Base-by-base conservation (phyloP, 2,888 invertebrate genomes). In the Xanthorhoe designata region DNA sequence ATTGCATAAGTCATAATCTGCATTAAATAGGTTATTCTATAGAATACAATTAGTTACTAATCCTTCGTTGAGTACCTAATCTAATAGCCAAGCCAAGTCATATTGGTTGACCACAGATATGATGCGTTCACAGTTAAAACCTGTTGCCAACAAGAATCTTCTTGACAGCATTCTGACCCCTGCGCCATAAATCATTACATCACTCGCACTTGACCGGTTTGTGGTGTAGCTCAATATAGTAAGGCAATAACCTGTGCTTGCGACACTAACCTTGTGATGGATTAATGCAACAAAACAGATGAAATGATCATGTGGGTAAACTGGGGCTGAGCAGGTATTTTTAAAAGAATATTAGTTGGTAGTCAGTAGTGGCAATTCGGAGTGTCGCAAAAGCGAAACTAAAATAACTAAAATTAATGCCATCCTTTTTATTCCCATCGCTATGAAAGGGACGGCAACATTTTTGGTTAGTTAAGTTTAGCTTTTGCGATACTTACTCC, bases 161-260 rank as follows among this genome's bases (percentile, higher is more conserved):
- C 2, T 58, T 19, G 29, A 18, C 42, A 45, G 45, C 45, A 47
- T 61, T 19, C 6, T 32, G 32, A 59, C 53, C 52, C 32, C 42
- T 54, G 35, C 38, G 18, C n/a, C 5, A 59, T 47, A 35, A 63
- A 60, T 56, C 17, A 32, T 67, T 63, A 63, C 62, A 55, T 63
- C 54, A 59, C 54, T 62, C 54, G 35, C 62, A 47, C 62, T 60
- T 63, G 63, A 47, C 60, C 63, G n/a, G 47, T 45, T 49, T 47
- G 4, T 47, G n/a, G 0, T 38, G 18, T 13, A 19, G 50, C 38
- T 54, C 17, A 49, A 7, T 29, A 56, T 24, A 18, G 52, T 63
- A 49, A 56, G 67, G 67, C 67, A 63, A 60, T 60, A 67, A 63
- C 63, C 62, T 67, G 63, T 7, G 59, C 45, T 63, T 63, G 19